Percentiles rank a stretch among this genome's conserved stretches.
phyloP scores from a whole-genome alignment of 2,888 invertebrate genomes.

The Lucinisca nassula region DNA sequence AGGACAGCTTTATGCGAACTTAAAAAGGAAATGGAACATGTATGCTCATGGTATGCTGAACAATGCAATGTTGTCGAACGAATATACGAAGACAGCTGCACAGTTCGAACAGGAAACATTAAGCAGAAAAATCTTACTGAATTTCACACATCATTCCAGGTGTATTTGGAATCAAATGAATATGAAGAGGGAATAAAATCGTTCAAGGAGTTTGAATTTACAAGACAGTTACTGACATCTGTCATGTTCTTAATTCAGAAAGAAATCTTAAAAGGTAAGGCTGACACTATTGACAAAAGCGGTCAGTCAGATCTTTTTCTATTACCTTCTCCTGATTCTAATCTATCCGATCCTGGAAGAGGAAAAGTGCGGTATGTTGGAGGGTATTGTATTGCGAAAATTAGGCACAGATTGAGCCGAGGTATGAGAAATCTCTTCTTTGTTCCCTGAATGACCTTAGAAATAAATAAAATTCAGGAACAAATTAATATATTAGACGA shows the following conservation, averaged over 20 bases:
- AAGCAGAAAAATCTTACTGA: constrained; percentile 19
- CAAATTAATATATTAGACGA: constrained; percentile 23
- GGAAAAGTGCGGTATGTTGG: constrained; percentile 44
- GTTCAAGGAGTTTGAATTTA: neutral
- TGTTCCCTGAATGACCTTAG: constrained; percentile 12
- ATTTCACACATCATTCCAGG: constrained; percentile 7
- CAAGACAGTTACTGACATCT: neutral
- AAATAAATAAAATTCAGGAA: neutral
- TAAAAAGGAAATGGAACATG: neutral
- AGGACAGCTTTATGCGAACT: neutral
- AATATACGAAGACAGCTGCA: neutral
- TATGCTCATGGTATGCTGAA: neutral
- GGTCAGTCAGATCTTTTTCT: too few relatives aligned
- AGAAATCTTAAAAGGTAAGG: neutral
- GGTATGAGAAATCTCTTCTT: constrained; percentile 29
- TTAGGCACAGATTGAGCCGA: constrained; percentile 17
- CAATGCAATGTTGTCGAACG: constrained; percentile 11
- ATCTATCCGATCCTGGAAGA: neutral
- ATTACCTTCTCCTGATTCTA: too few relatives aligned
- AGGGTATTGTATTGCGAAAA: constrained; percentile 46
- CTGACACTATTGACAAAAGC: too few relatives aligned
- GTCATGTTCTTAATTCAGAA: constrained; percentile 24
- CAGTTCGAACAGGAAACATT: neutral
- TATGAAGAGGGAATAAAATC: neutral
- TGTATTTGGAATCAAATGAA: constrained; percentile 7